phyloP scores from a whole-genome alignment of 2,113 vertebrate genomes.

The Empidonax alnorum region DNA sequence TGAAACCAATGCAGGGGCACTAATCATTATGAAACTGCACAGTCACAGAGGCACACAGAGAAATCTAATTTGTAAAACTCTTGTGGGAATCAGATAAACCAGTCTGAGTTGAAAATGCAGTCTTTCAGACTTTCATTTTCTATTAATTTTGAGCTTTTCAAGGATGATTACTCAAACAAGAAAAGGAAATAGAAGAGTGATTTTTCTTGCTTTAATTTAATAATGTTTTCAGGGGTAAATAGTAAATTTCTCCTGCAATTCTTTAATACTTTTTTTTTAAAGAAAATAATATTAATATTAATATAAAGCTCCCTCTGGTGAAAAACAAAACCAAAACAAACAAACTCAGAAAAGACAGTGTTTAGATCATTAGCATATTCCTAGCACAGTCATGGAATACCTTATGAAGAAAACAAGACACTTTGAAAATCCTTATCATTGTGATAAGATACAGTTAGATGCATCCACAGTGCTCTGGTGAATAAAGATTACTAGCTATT shows the following conservation, averaged over 20 bases:
- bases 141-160: constrained; percentile 28
- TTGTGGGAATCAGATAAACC: constrained; percentile 16
- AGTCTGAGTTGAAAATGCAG: neutral
- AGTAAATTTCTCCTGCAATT: neutral
- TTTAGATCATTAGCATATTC: neutral
- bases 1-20: neutral
- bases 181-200: neutral
- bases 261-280: neutral
- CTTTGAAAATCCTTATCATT: neutral
- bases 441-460: neutral
- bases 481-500: neutral
- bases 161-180: neutral
- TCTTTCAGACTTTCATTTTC: constrained; percentile 2
- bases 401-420: neutral
- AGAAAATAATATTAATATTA: neutral
- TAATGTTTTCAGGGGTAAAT: neutral
- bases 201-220: neutral
- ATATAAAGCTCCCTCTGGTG: neutral
- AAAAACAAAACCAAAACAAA: neutral
- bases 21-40: neutral
- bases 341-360: neutral
- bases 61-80: constrained; percentile 2
- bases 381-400: neutral
- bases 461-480: neutral
- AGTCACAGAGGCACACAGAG: neutral